phyloP scores from a whole-genome alignment of 2,113 vertebrate genomes.

The Oreochromis tanganicae region DNA sequence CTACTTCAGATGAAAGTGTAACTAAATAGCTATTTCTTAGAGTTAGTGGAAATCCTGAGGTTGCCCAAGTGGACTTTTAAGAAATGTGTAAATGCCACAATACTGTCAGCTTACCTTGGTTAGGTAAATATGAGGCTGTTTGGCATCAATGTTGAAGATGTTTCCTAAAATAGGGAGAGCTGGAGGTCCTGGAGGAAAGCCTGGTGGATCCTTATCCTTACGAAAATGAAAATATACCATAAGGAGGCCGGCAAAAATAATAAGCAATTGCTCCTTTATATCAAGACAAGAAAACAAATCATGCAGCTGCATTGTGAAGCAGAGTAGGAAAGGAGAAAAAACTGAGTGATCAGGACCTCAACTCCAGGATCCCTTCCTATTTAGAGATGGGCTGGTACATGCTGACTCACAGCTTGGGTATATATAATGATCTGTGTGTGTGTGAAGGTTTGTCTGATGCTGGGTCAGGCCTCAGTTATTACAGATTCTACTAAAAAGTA shows the following conservation, averaged over 20 bases:
- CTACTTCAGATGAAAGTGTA: background rate
- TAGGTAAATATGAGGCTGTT: constrained; percentile 70
- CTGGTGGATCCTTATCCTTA: constrained; percentile 54
- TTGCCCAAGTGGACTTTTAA: background rate
- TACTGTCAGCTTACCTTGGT: constrained; percentile 64
- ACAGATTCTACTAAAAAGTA: background rate
- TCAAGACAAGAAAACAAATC: constrained; percentile 39
- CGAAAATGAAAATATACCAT: constrained; percentile 53
- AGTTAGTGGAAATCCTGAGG: background rate
- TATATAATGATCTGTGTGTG: background rate
- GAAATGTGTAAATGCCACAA: background rate
- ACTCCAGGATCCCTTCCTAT: background rate
- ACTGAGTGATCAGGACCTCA: background rate
- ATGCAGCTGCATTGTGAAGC: constrained; percentile 44
- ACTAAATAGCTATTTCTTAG: background rate
- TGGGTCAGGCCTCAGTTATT: background rate
- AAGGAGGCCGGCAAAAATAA: constrained; percentile 54
- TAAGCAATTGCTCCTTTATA: constrained; percentile 55
- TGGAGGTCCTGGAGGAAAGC: constrained; percentile 75
- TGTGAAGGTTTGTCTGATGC: background rate
- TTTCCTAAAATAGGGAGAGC: constrained; percentile 75
- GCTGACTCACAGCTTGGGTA: constrained; percentile 26
- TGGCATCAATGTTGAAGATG: constrained; percentile 57
- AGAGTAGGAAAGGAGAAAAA: background rate
- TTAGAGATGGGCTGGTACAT: constrained; percentile 10